Base-by-base conservation (phyloP, 2,888 invertebrate species). In the Athalia cordata region DNA sequence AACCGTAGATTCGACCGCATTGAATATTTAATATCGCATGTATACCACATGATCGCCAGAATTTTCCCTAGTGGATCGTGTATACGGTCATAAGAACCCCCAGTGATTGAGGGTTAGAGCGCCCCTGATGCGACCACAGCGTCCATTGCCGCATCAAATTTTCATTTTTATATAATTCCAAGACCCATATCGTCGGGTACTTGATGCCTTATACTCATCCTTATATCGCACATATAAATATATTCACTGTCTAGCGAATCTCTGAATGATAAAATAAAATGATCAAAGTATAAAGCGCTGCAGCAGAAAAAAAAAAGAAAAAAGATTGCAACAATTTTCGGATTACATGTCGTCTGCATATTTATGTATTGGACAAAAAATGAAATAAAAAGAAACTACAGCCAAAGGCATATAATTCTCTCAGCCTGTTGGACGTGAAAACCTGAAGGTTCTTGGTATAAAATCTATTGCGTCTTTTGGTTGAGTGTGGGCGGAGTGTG, bases 71-170 rank as follows among this genome's bases (percentile, higher is more conserved):
- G 89, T 86, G 89, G 86, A 87, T 89, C 89, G 86, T 29, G 29
- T 29, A 29, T 88, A 85, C 84, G 83, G 87, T 88, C 88, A 87
- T 88, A 89, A 89, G 87, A 88, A 86, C 87, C 85, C 86, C 86
- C 89, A 87, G 90, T 90, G 89, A 90, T 90, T 90, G 89, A 90
- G 88, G 88, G 88, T 89, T 89, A 87, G 86, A 84, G 87, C 85
- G 83, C 83, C 83, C 84, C 81, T 82, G 83, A 81, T 83, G 81
- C 82, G 82, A 80, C 83, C 82, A 81, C 79, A 80, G 80, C 83
- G 82, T 81, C 82, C 81, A 80, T 80, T 50, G 61, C 81, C 66
- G 82, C 87, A 89, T 89, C 89, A 89, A 89, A 86, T 88, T 89
- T 90, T 89, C 87, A 90, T 88, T 85, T 88, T 89, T 89, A 89